Conservation (phyloP, 1,140 invertebrate genomes). For the Drosophila subobscura region DNA sequence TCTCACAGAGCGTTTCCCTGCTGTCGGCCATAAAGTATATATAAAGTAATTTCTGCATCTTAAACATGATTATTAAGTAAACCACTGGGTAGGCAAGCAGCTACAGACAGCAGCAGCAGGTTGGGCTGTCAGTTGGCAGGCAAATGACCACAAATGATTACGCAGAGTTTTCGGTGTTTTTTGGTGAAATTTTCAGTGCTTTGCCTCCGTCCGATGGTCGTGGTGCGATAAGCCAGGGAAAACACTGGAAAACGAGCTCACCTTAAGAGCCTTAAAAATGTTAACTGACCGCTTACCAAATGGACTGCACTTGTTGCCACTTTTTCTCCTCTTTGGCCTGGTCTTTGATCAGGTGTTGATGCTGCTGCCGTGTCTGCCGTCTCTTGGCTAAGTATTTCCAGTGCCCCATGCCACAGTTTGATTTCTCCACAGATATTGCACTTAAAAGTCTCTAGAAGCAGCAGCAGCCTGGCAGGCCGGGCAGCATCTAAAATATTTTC, state of each 20-base stretch:
- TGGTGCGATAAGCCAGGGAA: constrained; percentile 35
- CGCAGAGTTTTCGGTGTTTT: constrained; percentile 55
- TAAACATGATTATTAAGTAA: constrained; percentile 77
- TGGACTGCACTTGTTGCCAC: constrained; percentile 67
- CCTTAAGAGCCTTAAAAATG: constrained; percentile 49
- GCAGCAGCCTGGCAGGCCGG: constrained; percentile 24
- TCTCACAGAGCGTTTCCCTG: constrained; percentile 34
- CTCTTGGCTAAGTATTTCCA: constrained; percentile 27
- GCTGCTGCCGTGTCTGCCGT: constrained; percentile 29
- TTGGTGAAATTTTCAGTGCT: constrained; percentile 53
- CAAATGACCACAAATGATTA: constrained; percentile 76
- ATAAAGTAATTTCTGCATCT: constrained; percentile 78
- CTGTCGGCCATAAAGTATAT: constrained; percentile 53
- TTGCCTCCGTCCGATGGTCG: constrained; percentile 6
- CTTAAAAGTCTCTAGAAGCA: constrained; percentile 66
- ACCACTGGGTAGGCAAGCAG: constrained; percentile 51
- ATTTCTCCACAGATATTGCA: constrained; percentile 72
- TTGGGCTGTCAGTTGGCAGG: constrained; percentile 44
- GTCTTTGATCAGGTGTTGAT: constrained; percentile 73
- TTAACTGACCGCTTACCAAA: constrained; percentile 48
- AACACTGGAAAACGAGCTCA: constrained; percentile 72
- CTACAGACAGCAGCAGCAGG: background rate
- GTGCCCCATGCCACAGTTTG: constrained; percentile 55
- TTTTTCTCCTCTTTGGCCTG: constrained; percentile 27
- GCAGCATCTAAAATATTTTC: constrained; percentile 74